Evolutionary conservation across 2,888 invertebrate genomes (phyloP).

Genomic region (Pemphredon lugubris): DNA sequence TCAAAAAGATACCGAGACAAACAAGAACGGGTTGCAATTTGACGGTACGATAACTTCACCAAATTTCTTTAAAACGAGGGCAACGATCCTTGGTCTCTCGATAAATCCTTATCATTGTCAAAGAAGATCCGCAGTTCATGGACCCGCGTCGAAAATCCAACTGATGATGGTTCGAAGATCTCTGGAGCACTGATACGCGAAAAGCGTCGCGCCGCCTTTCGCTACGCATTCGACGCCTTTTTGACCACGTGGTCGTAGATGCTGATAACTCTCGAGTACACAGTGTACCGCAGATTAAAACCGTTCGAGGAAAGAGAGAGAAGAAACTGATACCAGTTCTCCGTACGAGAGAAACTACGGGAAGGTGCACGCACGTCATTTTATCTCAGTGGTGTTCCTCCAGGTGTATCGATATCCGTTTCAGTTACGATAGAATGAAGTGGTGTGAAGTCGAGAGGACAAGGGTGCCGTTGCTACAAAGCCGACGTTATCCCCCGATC

Average conservation of each 20-base stretch:
- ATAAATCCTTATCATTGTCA: not conserved
- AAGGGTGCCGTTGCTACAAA: slow-evolving; percentile 63
- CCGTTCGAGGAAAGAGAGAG: slow-evolving; percentile 36
- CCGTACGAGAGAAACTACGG: slow-evolving; percentile 32
- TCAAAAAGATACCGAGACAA: no score
- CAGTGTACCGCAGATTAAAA: slow-evolving; percentile 58
- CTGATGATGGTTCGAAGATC: slow-evolving; percentile 40
- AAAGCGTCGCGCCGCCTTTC: slow-evolving; percentile 15
- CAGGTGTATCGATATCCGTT: slow-evolving; percentile 16
- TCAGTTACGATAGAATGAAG: slow-evolving; percentile 64
- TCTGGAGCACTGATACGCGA: slow-evolving; percentile 46
- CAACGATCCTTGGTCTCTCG: not conserved
- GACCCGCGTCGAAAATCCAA: not conserved
- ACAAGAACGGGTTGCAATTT: no score
- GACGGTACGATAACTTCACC: no score
- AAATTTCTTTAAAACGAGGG: not conserved
- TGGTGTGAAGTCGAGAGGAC: slow-evolving; percentile 69
- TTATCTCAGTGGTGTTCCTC: slow-evolving; percentile 22
- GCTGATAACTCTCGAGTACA: slow-evolving; percentile 62
- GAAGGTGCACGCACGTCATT: slow-evolving; percentile 36
- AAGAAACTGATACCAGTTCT: slow-evolving; percentile 35
- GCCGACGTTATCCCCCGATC: slow-evolving; percentile 60
- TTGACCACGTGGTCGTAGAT: slow-evolving; percentile 64
- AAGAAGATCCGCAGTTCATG: not conserved
- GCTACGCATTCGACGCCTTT: slow-evolving; percentile 63